Base-by-base conservation (phyloP, 1,140 invertebrate genomes). In the Drosophila sproati region DNA sequence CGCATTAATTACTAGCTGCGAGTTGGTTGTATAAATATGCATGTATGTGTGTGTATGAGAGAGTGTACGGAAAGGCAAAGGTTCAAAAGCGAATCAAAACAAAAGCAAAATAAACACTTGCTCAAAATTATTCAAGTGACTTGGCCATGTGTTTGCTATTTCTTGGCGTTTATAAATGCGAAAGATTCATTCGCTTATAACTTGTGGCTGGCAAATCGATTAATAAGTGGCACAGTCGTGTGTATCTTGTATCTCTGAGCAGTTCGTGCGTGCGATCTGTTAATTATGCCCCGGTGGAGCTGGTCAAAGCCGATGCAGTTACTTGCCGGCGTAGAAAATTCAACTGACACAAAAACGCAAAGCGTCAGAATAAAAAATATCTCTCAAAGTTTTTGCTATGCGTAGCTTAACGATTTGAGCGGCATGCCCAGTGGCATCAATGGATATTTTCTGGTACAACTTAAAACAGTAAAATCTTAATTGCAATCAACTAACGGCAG, bases 261-360 rank as follows among this genome's bases (percentile, higher is more conserved):
- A 60, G 51, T 56, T 71, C 47, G 76, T 87, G 83, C 85, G 85
- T 83, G 85, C 73, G 85, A 88, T 70, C 83, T 78, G 43, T 83
- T 88, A 88, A 89, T 88, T 80, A 89, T 78, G 83, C 61, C 79
- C 73, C 73, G 78, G 52, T 85, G 79, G 68, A 83, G 73, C 63
- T 86, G 73, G 85, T 68, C 85, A 74, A 68, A 47, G 51, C 7
- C 28, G 56, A 61, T 79, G 56, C 64, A 73, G 50, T 80, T 73
- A 48, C 20, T 41, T 4, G 32, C 50, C 48, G 28, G 28, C 28
- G 51, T 28, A 31, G 39, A 47, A 72, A 62, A 47, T 39, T 47
- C 47, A 35, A 0, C 57, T 73, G 72, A 70, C 78, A 77, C 79
- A 73, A 48, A 81, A 81, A 81, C 20, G 39, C 62, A 2, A 48